Percentiles rank a stretch among this genome's conserved stretches.
Evolutionary conservation across 1,140 invertebrate species (phyloP).

Genomic region (Aradophagus sp.): DNA sequence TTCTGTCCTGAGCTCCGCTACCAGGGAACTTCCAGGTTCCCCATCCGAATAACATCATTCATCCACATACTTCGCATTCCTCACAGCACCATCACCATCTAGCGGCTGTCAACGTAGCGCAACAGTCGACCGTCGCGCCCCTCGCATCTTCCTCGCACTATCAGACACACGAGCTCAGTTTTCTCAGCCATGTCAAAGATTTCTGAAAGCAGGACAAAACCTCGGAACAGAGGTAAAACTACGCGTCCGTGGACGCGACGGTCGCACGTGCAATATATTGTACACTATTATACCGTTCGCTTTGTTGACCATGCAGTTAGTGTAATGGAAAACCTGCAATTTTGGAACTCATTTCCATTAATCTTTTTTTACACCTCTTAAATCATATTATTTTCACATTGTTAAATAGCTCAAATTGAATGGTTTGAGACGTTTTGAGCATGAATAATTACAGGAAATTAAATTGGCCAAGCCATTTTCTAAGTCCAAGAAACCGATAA

Average conservation of each 20-base stretch:
- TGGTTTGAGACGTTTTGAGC: too few species aligned
- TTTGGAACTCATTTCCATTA: not conserved
- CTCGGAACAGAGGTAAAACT: conserved; percentile 65
- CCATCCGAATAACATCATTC: conserved; percentile 71
- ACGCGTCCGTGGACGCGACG: conserved; percentile 21
- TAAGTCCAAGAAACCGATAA: too few species aligned
- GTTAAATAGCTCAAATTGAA: too few species aligned
- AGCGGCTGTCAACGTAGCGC: conserved; percentile 67
- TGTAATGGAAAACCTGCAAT: not conserved
- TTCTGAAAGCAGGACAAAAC: conserved; percentile 68
- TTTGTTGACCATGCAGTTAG: conserved; percentile 5
- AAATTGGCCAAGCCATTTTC: too few species aligned
- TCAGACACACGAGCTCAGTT: conserved; percentile 68
- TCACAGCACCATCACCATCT: conserved; percentile 65
- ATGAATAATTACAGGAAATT: too few species aligned
- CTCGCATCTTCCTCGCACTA: conserved; percentile 65
- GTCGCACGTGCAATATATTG: conserved; percentile 40
- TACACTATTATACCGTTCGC: conserved; percentile 12
- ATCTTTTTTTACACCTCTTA: too few species aligned
- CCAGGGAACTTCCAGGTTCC: conserved; percentile 75
- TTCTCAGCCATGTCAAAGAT: conserved; percentile 72
- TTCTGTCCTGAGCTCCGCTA: conserved; percentile 75
- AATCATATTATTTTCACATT: too few species aligned
- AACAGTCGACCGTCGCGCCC: conserved; percentile 66
- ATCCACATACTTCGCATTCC: conserved; percentile 68